Conservation (phyloP, 2,888 invertebrate species). For the Spisula solida region DNA sequence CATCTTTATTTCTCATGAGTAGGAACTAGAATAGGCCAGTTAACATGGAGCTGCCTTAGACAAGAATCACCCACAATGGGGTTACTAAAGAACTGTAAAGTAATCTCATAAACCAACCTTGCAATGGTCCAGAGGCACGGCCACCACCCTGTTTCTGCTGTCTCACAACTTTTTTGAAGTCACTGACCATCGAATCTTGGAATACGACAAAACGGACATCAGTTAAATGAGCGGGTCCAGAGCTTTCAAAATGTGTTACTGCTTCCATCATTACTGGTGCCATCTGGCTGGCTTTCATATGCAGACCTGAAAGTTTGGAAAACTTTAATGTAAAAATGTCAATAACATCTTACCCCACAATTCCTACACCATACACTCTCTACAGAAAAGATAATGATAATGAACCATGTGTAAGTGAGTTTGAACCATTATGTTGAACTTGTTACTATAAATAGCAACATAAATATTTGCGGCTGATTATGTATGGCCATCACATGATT, state of each 20-base stretch:
- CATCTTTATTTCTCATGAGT: too few species aligned
- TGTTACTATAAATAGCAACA: too few species aligned
- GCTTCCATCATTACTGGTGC: conserved; percentile 55
- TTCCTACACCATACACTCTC: too few species aligned
- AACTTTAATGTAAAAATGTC: not conserved
- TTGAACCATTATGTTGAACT: too few species aligned
- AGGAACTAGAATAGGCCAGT: too few species aligned
- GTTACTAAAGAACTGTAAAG: too few species aligned
- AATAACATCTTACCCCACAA: not conserved
- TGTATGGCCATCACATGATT: too few species aligned
- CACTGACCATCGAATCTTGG: conserved; percentile 58
- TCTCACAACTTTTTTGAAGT: conserved; percentile 52
- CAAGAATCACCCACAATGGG: not conserved
- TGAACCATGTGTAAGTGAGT: too few species aligned
- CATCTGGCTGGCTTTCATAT: conserved; percentile 51
- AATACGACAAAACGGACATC: conserved; percentile 71
- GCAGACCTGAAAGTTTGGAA: conserved; percentile 31
- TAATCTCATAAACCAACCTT: not conserved
- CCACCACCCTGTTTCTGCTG: not conserved
- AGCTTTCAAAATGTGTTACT: conserved; percentile 43
- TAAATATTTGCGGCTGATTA: too few species aligned
- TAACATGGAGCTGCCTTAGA: not conserved
- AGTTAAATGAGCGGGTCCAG: conserved; percentile 26
- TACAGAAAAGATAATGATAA: too few species aligned
- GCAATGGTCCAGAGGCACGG: not conserved